These are phyloP conservation scores for Aphidius gifuensis DNA, from an alignment of 1,140 invertebrate genomes.

Conservation along the genomic window DNA sequence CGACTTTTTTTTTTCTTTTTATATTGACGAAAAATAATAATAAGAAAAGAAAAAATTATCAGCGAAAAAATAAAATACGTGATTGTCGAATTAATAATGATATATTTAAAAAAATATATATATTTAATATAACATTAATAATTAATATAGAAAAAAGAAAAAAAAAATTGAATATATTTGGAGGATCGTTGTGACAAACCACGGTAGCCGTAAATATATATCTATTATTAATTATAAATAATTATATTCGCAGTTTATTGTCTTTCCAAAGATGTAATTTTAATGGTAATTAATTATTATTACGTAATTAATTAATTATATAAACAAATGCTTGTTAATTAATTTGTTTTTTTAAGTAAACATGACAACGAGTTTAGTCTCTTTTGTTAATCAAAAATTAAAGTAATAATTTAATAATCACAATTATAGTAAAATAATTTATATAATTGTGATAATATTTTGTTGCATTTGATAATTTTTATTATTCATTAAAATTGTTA, in stretches of 20 bases:
- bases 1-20: too few relatives aligned
- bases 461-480: slow-evolving; percentile 13
- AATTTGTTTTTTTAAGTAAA: slow-evolving; percentile 10
- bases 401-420: slow-evolving; percentile 5
- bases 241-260: slow-evolving; percentile 33
- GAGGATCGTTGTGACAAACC: too few relatives aligned
- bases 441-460: not conserved
- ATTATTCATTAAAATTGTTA: not conserved
- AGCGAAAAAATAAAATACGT: too few relatives aligned
- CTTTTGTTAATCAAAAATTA: not conserved
- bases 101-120: too few relatives aligned
- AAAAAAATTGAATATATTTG: too few relatives aligned
- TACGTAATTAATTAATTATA: not conserved
- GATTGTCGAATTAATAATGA: too few relatives aligned
- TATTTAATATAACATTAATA: too few relatives aligned
- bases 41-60: too few relatives aligned
- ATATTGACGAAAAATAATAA: too few relatives aligned
- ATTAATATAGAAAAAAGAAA: too few relatives aligned
- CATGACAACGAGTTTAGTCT: slow-evolving; percentile 4
- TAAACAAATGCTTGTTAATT: slow-evolving; percentile 20
- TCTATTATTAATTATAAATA: slow-evolving; percentile 1
- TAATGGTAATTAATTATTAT: slow-evolving; percentile 24
- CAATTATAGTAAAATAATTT: not conserved
- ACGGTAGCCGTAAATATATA: not conserved
- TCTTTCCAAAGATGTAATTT: slow-evolving; percentile 47